Percentiles rank a stretch among this genome's conserved stretches.
These are phyloP conservation scores for Meteorus cinctellus DNA, from an alignment of 2,888 invertebrate genomes.

Conservation along the genomic window DNA sequence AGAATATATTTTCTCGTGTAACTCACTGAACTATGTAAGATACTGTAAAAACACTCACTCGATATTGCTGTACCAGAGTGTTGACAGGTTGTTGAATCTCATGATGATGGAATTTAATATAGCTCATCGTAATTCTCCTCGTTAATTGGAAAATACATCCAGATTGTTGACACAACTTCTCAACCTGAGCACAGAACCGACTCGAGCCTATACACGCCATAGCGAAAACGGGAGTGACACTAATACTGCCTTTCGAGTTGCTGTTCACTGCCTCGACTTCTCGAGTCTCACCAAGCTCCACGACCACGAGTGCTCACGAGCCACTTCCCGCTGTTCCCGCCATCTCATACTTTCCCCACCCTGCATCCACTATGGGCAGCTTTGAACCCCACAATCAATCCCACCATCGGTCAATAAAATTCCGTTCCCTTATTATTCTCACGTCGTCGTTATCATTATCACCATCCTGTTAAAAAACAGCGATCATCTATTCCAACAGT, in stretches of 20 bases:
- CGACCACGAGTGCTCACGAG: too few relatives aligned
- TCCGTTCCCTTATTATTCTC: slow-evolving; percentile 19
- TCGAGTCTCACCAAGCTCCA: too few relatives aligned
- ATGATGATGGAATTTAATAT: slow-evolving; percentile 80
- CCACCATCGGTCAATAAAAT: slow-evolving; percentile 25
- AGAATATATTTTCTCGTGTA: neutral
- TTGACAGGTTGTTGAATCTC: slow-evolving; percentile 76
- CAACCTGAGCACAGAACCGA: slow-evolving; percentile 87
- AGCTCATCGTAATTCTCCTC: slow-evolving; percentile 80
- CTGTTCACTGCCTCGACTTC: slow-evolving; percentile 51
- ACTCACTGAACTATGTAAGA: too few relatives aligned
- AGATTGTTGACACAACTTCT: slow-evolving; percentile 85
- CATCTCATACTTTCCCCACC: slow-evolving; percentile 40
- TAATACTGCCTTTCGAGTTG: slow-evolving; percentile 65
- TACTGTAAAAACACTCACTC: slow-evolving; percentile 65
- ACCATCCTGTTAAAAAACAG: neutral
- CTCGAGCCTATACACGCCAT: slow-evolving; percentile 90
- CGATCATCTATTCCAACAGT: neutral
- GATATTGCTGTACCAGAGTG: slow-evolving; percentile 72
- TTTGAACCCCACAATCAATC: slow-evolving; percentile 42
- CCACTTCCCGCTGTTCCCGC: slow-evolving; percentile 52
- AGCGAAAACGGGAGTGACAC: slow-evolving; percentile 83
- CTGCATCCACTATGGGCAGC: slow-evolving; percentile 45
- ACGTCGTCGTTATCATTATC: neutral
- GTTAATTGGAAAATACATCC: slow-evolving; percentile 78